Base-by-base conservation (phyloP, 2,888 invertebrate genomes). In the Notocelia uddmanniana region DNA sequence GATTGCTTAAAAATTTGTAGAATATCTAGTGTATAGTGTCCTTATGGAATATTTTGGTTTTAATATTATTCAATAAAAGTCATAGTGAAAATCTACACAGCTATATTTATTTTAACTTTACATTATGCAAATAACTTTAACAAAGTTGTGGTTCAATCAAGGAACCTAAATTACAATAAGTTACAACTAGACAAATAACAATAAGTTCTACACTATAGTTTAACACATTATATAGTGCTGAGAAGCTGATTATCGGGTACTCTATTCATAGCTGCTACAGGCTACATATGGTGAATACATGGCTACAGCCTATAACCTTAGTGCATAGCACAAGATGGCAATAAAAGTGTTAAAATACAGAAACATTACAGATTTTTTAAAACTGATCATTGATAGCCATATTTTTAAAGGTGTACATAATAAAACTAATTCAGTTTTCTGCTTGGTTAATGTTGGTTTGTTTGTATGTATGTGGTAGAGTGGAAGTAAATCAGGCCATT, bases 31-130 rank as follows among this genome's bases (percentile, higher is more conserved):
- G 15, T 26, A 55, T 15, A 50, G 18, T 62, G 18, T 31, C 31
- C 19, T 62, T 13, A 62, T 62, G 48, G 48, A 48, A 18, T 19
- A 31, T 31, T 37, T 50, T 50, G 26, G 18, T 50, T 57, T 2
- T 18, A 57, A 10, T 21, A 34, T 15, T 26, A 34, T 34, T 52
- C 18, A 60, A 68, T 68, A 69, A 69, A 63, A 19, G n/a, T n/a
- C 50, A 54, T 26, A 50, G 8, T 37, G 26, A 3, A 58, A 69
- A 57, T 64, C 62, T 64, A 57, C 57, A 64, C 23, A 31, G 15
- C 63, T 70, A 37, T 52, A 58, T 69, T 63, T 70, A 64, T 70
- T 70, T 64, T 18, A 23, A 45, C 13, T 55, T 45, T 34, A 57
- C 13, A 26, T 41, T 8, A 31, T 62, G 55, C 1, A 41, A 31